A percentile compares a stretch with the other conserved stretches of the same genome.
phyloP scores from a whole-genome alignment of 1,140 invertebrate genomes.

The Drosophila guanche region DNA sequence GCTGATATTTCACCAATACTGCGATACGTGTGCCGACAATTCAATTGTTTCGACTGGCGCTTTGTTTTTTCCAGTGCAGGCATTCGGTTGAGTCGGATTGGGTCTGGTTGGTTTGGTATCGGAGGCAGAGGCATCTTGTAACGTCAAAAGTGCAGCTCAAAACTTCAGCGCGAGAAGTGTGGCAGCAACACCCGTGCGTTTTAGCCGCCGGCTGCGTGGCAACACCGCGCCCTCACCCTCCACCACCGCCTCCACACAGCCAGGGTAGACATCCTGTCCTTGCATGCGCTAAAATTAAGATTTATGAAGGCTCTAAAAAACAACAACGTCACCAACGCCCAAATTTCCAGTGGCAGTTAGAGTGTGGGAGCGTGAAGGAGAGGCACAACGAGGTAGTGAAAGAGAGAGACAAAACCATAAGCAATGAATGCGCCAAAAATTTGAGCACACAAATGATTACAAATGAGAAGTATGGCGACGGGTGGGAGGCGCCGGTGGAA shows the following conservation, averaged over 20 bases:
- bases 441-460: conserved; percentile 79
- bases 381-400: not conserved
- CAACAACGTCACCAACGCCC: conserved; percentile 63
- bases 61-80: not conserved
- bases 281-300: conserved; percentile 80
- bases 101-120: conserved; percentile 7
- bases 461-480: conserved; percentile 48
- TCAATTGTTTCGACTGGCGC: no score
- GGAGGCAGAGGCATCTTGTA: conserved; percentile 51
- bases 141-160: conserved; percentile 79
- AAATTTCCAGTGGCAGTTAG: conserved; percentile 3
- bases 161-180: conserved; percentile 77
- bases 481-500: not conserved
- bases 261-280: conserved; percentile 31
- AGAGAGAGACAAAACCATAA: not conserved
- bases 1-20: no score
- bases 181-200: conserved; percentile 50
- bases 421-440: conserved; percentile 75
- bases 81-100: no score
- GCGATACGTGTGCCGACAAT: no score
- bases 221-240: not conserved
- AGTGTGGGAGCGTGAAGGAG: not conserved
- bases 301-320: conserved; percentile 80
- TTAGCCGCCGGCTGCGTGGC: not conserved
- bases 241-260: not conserved